A percentile compares a stretch with the other conserved stretches of the same genome.
phyloP scores from a whole-genome alignment of 2,888 invertebrate species.

The Amorpha juglandis region DNA sequence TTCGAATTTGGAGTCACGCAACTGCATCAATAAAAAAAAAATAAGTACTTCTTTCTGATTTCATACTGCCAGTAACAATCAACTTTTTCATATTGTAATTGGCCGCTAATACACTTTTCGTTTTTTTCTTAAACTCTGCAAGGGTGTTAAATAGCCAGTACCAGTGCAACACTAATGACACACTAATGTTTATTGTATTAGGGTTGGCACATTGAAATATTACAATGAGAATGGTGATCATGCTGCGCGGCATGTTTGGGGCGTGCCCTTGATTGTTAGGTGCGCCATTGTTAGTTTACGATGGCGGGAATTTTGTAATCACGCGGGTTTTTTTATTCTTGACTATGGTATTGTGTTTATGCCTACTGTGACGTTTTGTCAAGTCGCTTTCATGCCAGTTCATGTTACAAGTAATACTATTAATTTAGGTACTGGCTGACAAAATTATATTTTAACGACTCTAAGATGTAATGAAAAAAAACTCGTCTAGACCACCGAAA shows the following conservation, averaged over 20 bases:
- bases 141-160: slow-evolving; percentile 73
- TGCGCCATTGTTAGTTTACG: slow-evolving; percentile 72
- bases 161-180: slow-evolving; percentile 77
- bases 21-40: background rate
- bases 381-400: slow-evolving; percentile 8
- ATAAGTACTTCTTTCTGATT: background rate
- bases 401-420: background rate
- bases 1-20: background rate
- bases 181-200: slow-evolving; percentile 82
- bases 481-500: background rate
- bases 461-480: background rate
- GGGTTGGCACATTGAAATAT: slow-evolving; percentile 76
- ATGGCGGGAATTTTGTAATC: slow-evolving; percentile 71
- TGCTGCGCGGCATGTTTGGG: slow-evolving; percentile 80
- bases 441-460: background rate
- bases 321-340: slow-evolving; percentile 57
- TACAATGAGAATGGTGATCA: slow-evolving; percentile 77
- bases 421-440: background rate
- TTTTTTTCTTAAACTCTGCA: slow-evolving; percentile 49
- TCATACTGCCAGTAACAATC: slow-evolving; percentile 24
- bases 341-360: slow-evolving; percentile 36
- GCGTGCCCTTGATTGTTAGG: slow-evolving; percentile 74
- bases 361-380: slow-evolving; percentile 31
- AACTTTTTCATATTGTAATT: slow-evolving; percentile 40
- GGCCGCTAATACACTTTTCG: slow-evolving; percentile 51